Evolutionary conservation across 2,888 invertebrate genomes (phyloP).

Genomic region (Baronia brevicornis): DNA sequence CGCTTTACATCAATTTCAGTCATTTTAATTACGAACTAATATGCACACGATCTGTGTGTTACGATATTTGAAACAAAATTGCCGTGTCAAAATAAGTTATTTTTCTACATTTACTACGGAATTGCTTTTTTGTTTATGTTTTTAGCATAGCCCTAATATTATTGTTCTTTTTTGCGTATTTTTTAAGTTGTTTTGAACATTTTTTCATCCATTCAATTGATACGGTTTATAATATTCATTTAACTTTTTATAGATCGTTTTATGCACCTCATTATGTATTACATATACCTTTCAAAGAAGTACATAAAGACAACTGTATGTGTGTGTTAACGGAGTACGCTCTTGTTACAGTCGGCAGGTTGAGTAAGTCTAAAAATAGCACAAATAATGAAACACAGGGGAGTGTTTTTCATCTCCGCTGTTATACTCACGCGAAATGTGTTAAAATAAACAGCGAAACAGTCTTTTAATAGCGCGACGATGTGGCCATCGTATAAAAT

Average conservation of each 20-base stretch:
- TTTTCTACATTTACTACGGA: slow-evolving; percentile 16
- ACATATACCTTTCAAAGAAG: slow-evolving; percentile 28
- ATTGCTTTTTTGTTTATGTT: slow-evolving; percentile 17
- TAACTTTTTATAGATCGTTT: too few relatives aligned
- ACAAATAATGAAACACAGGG: slow-evolving; percentile 72
- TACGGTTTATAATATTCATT: too few relatives aligned
- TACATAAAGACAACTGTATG: slow-evolving; percentile 60
- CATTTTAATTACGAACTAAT: slow-evolving; percentile 43
- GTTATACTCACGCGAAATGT: slow-evolving; percentile 71
- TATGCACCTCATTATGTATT: too few relatives aligned
- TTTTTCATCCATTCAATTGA: too few relatives aligned
- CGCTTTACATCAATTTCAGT: slow-evolving; percentile 50
- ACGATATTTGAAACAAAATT: slow-evolving; percentile 41
- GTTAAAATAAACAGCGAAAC: slow-evolving; percentile 73
- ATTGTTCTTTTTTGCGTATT: too few relatives aligned
- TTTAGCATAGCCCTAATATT: too few relatives aligned
- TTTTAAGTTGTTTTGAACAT: too few relatives aligned
- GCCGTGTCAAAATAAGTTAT: slow-evolving; percentile 49
- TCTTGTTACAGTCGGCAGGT: slow-evolving; percentile 64
- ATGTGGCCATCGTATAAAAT: slow-evolving; percentile 63
- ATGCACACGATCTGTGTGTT: slow-evolving; percentile 37
- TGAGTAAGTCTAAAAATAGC: slow-evolving; percentile 69
- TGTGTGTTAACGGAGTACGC: slow-evolving; percentile 62
- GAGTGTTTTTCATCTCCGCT: slow-evolving; percentile 73
- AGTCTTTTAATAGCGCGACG: slow-evolving; percentile 68